These are phyloP conservation scores for Glossosoma conforme DNA, from an alignment of 1,140 invertebrate genomes.

Conservation along the genomic window DNA sequence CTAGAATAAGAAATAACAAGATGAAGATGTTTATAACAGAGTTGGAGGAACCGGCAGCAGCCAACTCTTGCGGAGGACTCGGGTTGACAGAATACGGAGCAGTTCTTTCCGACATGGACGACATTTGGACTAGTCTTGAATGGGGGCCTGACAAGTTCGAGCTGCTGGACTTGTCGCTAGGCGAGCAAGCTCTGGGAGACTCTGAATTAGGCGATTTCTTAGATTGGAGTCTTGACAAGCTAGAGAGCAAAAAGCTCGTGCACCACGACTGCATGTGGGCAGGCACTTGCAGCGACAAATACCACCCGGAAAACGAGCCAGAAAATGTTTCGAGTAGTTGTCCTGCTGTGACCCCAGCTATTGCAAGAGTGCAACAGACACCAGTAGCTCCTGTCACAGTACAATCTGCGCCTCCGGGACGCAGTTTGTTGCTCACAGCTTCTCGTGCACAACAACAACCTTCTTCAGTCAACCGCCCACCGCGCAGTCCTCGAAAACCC, in stretches of 20 bases:
- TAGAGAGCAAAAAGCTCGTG: constrained; percentile 43
- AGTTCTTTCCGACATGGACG: constrained; percentile 25
- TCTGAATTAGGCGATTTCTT: constrained; percentile 35
- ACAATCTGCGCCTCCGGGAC: constrained; percentile 2
- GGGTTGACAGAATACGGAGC: constrained; percentile 16
- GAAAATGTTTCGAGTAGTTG: background rate
- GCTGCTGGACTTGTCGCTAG: constrained; percentile 34
- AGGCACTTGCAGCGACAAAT: constrained; percentile 40
- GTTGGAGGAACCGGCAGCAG: constrained; percentile 11
- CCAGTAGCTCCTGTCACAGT: background rate
- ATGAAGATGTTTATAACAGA: constrained; percentile 24
- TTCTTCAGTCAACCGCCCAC: constrained; percentile 29
- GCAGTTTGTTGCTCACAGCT: constrained; percentile 26
- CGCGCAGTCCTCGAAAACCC: constrained; percentile 40
- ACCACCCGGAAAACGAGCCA: constrained; percentile 27
- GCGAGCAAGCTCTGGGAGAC: constrained; percentile 34
- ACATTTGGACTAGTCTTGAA: constrained; percentile 21
- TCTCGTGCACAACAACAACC: constrained; percentile 35
- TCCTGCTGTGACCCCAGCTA: no score
- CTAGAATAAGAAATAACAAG: background rate
- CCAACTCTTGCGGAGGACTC: constrained; percentile 9
- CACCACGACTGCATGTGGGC: constrained; percentile 51
- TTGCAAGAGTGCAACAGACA: no score
- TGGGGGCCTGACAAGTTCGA: constrained; percentile 35
- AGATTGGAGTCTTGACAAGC: constrained; percentile 39